Conservation (phyloP, 2,888 invertebrate genomes). For the Pocota personata region DNA sequence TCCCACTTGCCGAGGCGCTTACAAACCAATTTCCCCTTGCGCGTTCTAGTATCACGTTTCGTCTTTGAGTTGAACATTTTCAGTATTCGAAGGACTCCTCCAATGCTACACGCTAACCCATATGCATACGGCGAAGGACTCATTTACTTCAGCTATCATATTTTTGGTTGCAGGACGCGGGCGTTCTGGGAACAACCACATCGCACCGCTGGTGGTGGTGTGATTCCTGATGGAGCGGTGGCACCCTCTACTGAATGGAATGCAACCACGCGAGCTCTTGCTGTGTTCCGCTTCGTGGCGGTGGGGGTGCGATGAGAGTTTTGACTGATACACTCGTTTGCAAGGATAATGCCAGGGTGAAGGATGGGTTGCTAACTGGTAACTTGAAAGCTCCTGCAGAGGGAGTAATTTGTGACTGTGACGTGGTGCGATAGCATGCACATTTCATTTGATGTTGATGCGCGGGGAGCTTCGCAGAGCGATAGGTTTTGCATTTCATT, state of each 20-base stretch:
- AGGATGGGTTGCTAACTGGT: slow-evolving; percentile 72
- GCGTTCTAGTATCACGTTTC: slow-evolving; percentile 48
- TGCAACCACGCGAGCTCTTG: slow-evolving; percentile 5
- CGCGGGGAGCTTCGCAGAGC: background rate
- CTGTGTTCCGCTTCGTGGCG: background rate
- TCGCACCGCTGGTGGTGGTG: slow-evolving; percentile 38
- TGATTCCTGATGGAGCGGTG: slow-evolving; percentile 43
- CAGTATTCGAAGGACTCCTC: slow-evolving; percentile 24
- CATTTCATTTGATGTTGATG: slow-evolving; percentile 23
- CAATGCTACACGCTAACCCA: background rate
- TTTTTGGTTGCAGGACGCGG: slow-evolving; percentile 51
- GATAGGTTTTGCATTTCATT: slow-evolving; percentile 43
- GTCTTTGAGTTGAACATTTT: slow-evolving; percentile 55
- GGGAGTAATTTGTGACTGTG: slow-evolving; percentile 70
- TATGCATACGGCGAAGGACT: slow-evolving; percentile 45
- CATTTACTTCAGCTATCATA: slow-evolving; percentile 60
- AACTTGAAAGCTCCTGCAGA: slow-evolving; percentile 69
- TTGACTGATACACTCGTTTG: slow-evolving; percentile 69
- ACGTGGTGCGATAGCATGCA: slow-evolving; percentile 61
- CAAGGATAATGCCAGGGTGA: slow-evolving; percentile 46
- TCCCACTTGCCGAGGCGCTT: background rate
- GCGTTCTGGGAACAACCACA: slow-evolving; percentile 53
- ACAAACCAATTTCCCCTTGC: slow-evolving; percentile 2
- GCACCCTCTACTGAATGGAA: slow-evolving; percentile 18
- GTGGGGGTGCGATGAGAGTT: slow-evolving; percentile 58